These are phyloP conservation scores for Pentalonia nigronervosa DNA, from an alignment of 1,140 invertebrate genomes.

Conservation along the genomic window DNA sequence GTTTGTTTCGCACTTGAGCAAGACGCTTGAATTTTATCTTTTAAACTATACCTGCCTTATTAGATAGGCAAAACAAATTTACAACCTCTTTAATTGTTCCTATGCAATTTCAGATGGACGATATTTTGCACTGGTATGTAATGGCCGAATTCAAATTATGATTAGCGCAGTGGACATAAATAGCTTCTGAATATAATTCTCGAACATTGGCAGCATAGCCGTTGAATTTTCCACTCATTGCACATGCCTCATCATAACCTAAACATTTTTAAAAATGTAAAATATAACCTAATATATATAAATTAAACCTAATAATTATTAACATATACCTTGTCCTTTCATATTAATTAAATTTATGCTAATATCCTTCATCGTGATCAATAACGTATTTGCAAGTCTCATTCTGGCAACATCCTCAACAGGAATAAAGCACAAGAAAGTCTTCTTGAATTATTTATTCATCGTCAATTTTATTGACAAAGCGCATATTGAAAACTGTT, in stretches of 20 bases:
- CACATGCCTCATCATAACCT: conserved; percentile 27
- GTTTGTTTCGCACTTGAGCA: conserved; percentile 14
- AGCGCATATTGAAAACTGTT: conserved; percentile 14
- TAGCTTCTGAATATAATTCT: conserved; percentile 30
- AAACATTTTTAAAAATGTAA: neutral
- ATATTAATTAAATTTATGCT: neutral
- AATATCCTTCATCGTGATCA: neutral
- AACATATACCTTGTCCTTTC: conserved; percentile 36
- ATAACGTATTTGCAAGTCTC: conserved; percentile 23
- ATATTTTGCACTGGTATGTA: neutral
- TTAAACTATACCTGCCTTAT: conserved; percentile 27
- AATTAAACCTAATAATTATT: neutral
- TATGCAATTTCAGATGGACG: conserved; percentile 34
- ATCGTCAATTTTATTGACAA: too few species aligned
- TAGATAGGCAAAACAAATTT: conserved; percentile 32
- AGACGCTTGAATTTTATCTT: neutral
- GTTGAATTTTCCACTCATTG: conserved; percentile 38
- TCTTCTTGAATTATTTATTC: conserved; percentile 5
- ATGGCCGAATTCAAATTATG: conserved; percentile 36
- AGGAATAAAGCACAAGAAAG: conserved; percentile 44
- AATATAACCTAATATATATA: neutral
- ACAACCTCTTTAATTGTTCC: conserved; percentile 31
- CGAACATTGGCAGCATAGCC: conserved; percentile 26
- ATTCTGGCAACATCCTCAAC: conserved; percentile 33
- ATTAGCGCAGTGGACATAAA: conserved; percentile 40